Evolutionary conservation across 2,888 invertebrate genomes (phyloP), one percentile per base, ranked within the genome.

Genomic region (Platycnemis pennipes): DNA sequence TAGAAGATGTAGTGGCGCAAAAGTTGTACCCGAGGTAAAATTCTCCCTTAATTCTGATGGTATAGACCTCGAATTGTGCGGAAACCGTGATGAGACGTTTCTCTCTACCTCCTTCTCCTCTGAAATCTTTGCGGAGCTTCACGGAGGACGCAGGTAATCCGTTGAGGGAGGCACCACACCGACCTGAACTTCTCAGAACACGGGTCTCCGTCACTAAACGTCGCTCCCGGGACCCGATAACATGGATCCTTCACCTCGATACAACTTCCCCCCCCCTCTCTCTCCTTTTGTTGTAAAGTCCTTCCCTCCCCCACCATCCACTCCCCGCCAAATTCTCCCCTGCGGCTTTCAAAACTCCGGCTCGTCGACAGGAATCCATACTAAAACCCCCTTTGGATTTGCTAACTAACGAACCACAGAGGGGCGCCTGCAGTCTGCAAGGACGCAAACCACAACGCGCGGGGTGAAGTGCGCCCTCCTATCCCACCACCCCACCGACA

Each of bases 351-450:
- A 77, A 77, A 77, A 77, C 37, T 77, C 37, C 1, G 11, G 31
- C 22, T 19, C 26, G 63, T 5, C 37, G 77, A 37, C 31, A 37
- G 31, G 77, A 77, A 77, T 91, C 91, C 91, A 44, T 42, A 19
- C 44, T n/a, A 26, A 45, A n/a, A 45, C 86, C 87, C n/a, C 46
- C n/a, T 86, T 42, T 63, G 63, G 44, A 91, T 77, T 13, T n/a
- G 26, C 63, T 91, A 63, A 69, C 63, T 56, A 91, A 91, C 91
- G 63, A 91, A 91, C 91, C 91, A 53, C 91, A 56, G 44, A 11
- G 91, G n/a, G 69, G 91, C 91, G 91, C 63, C 91, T 91, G 42
- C 91, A 91, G 91, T 63, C 63, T 91, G 63, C 91, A 56, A 91
- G 44, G 91, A 91, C 91, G 91, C 22, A 44, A 91, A 91, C 91